phyloP scores from a whole-genome alignment of 2,113 vertebrate species.

The Labeo rohita region DNA sequence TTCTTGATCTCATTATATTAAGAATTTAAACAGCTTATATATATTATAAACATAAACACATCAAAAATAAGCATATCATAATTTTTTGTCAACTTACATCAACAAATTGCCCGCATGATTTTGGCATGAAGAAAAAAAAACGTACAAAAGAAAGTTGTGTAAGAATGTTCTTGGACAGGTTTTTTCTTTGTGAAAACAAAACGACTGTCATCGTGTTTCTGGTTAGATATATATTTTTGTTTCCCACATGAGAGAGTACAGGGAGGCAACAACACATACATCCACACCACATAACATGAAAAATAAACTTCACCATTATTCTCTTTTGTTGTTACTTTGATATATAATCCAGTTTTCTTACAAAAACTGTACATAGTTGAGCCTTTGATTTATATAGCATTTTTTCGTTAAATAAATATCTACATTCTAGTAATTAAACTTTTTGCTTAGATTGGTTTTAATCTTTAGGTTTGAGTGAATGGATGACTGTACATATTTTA shows the following conservation, averaged over 20 bases:
- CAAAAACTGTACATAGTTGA: constrained; percentile 82
- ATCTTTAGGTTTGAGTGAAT: constrained; percentile 85
- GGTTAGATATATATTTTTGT: constrained; percentile 78
- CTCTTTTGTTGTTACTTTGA: constrained; percentile 80
- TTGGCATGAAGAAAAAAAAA: constrained; percentile 99
- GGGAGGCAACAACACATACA: constrained; percentile 99
- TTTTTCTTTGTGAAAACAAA: constrained; percentile 88
- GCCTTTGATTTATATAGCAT: constrained; percentile 70
- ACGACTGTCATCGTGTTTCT: constrained; percentile 78
- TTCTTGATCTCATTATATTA: neutral
- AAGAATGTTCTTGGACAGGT: constrained; percentile 94
- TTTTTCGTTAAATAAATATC: constrained; percentile 79
- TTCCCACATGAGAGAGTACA: constrained; percentile 90
- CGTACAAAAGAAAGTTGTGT: constrained; percentile 99
- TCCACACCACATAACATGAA: constrained; percentile 99
- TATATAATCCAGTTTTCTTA: constrained; percentile 82
- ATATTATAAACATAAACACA: constrained; percentile 53
- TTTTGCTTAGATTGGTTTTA: constrained; percentile 82
- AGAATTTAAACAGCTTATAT: constrained; percentile 42
- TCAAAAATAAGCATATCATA: constrained; percentile 76
- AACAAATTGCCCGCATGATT: constrained; percentile 99
- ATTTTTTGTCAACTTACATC: constrained; percentile 95
- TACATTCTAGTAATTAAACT: constrained; percentile 83
- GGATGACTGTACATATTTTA: constrained; percentile 89
- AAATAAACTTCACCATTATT: constrained; percentile 93